Evolutionary conservation across 2,113 vertebrate genomes (phyloP).

Genomic region (Abramis brama): DNA sequence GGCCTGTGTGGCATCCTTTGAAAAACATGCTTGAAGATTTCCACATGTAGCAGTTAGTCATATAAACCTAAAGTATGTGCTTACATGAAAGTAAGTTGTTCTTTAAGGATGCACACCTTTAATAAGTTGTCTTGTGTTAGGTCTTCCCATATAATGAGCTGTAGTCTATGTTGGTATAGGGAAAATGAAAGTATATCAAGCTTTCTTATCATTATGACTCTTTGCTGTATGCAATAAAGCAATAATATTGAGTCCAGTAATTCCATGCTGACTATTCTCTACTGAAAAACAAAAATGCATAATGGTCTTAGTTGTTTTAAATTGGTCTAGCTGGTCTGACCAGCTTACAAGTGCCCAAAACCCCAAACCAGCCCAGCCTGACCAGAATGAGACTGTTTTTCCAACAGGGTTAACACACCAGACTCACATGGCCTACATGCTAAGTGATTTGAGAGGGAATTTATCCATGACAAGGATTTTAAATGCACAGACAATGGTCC

Average conservation of each 20-base stretch:
- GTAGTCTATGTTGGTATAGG: not conserved
- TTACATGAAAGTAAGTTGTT: not conserved
- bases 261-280: not conserved
- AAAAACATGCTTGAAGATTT: slow-evolving; percentile 72
- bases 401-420: slow-evolving; percentile 13
- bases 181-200: not conserved
- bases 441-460: slow-evolving; percentile 39
- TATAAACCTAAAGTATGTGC: slow-evolving; percentile 14
- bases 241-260: not conserved
- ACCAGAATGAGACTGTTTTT: not conserved
- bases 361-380: not conserved
- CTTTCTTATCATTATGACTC: slow-evolving; percentile 12
- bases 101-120: not conserved
- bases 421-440: not conserved
- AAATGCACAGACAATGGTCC: slow-evolving; percentile 34
- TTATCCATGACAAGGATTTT: slow-evolving; percentile 42
- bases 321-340: not conserved
- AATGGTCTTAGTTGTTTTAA: not conserved
- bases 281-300: not conserved
- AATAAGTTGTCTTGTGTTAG: not conserved
- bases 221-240: not conserved
- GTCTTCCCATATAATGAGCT: not conserved
- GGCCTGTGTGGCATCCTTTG: slow-evolving; percentile 64
- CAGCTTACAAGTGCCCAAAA: not conserved
- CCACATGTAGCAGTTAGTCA: slow-evolving; percentile 60